These are phyloP conservation scores for Chirona hameri DNA, from an alignment of 2,888 invertebrate species.

Conservation along the genomic window DNA sequence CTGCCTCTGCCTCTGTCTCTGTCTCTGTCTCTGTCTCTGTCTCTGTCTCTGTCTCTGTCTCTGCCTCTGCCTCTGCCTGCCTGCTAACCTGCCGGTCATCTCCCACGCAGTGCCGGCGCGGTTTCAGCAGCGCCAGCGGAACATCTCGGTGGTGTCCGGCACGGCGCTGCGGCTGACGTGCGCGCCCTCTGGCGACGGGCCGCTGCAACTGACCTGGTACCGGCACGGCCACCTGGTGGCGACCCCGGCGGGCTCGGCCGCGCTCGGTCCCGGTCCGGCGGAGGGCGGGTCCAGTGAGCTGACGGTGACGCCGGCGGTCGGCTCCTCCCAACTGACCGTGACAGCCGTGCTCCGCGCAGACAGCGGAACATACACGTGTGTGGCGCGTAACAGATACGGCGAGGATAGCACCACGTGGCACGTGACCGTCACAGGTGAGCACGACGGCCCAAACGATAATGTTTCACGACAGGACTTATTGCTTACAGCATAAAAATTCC, in stretches of 20 bases:
- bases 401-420: slow-evolving; percentile 50
- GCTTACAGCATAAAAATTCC: too few species aligned
- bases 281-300: too few species aligned
- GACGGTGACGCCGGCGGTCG: background rate
- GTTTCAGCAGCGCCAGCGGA: slow-evolving; percentile 42
- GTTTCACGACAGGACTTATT: too few species aligned
- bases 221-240: slow-evolving; percentile 41
- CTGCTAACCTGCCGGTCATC: too few species aligned
- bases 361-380: slow-evolving; percentile 49
- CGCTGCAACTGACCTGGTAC: slow-evolving; percentile 49
- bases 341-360: slow-evolving; percentile 43
- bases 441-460: background rate
- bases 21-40: background rate
- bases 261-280: slow-evolving; percentile 37
- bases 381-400: slow-evolving; percentile 52
- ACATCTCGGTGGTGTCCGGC: slow-evolving; percentile 46
- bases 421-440: slow-evolving; percentile 50
- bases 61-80: too few species aligned
- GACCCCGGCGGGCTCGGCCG: slow-evolving; percentile 37
- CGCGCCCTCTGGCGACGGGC: slow-evolving; percentile 49
- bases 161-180: slow-evolving; percentile 47
- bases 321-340: slow-evolving; percentile 42
- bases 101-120: slow-evolving; percentile 42
- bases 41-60: too few species aligned
- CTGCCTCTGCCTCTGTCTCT: too few species aligned